Evolutionary conservation across 2,888 invertebrate genomes (phyloP).

Genomic region (Thera britannica): DNA sequence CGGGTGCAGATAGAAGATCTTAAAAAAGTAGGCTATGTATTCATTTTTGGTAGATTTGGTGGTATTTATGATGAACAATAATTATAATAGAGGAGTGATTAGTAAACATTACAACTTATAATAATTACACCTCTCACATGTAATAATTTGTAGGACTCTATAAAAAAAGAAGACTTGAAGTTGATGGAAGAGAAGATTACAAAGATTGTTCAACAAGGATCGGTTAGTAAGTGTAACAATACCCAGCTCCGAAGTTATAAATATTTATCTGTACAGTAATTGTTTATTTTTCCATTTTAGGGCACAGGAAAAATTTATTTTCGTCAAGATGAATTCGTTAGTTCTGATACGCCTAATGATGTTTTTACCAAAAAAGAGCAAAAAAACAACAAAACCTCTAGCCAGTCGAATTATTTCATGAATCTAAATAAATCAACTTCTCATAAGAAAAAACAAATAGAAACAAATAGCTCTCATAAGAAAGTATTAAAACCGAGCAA

Average conservation of each 20-base stretch:
- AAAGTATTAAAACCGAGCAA: constrained; percentile 34
- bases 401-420: constrained; percentile 12
- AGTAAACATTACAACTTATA: background rate
- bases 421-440: constrained; percentile 19
- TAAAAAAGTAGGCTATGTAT: constrained; percentile 58
- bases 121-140: background rate
- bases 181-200: constrained; percentile 66
- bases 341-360: constrained; percentile 12
- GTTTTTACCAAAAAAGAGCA: constrained; percentile 19
- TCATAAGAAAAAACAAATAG: constrained; percentile 24
- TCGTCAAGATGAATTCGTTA: background rate
- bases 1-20: constrained; percentile 62
- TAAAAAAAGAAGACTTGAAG: constrained; percentile 66
- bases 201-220: constrained; percentile 55
- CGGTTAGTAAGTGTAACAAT: constrained; percentile 54
- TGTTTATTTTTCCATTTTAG: constrained; percentile 17
- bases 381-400: constrained; percentile 27
- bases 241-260: background rate
- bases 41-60: too few species aligned
- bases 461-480: constrained; percentile 11
- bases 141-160: constrained; percentile 48
- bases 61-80: too few species aligned
- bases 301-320: constrained; percentile 12
- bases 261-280: constrained; percentile 3
- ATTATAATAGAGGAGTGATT: background rate